Evolutionary conservation across 2,888 invertebrate species (phyloP), one percentile per base, ranked within the genome.

Genomic region (Pteria penguin): DNA sequence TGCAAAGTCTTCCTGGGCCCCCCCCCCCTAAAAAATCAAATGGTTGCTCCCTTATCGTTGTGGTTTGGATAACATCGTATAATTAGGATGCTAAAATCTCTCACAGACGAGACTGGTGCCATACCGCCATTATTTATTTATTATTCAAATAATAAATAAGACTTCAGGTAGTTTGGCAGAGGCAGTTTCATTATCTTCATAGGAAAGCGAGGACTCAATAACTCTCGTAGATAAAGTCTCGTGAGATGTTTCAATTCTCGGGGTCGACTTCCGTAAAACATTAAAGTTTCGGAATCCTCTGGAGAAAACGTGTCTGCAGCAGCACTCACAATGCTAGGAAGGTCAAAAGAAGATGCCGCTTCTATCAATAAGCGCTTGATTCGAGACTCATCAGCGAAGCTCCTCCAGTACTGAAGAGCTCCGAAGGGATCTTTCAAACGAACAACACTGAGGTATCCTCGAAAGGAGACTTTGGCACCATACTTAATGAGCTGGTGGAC

Each of bases 271-370:
- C 82, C 85, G 76, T 94, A 93, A 68, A 96, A 93, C 54, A 96
- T 93, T 32, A 93, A 89, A 45, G 94, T 93, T 88, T 95, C 95
- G 90, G 96, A 96, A 11, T 93, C 93, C 1, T 94, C 93, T 0
- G 94, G 94, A 0, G 96, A 90, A 4, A 68, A 1, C 24, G 24
- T 31, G 14, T 60, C 8, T 1, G 94, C 93, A 69, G 94, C 94
- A 87, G 95, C 96, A 83, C 96, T 94, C 83, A 95, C 94, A 66
- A 97, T 96, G 95, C 96, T 96, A 87, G 95, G 95, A 0, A 95
- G 93, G 89, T 96, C 96, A 91, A 95, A 96, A 8, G 95, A 94
- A 91, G 96, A 96, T 0, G 95, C 95, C 0, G 96, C 95, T 84
- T 95, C 95, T 66, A 96, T 91, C 72, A 96, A 93, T 52, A 95